Evolutionary conservation across 2,113 vertebrate genomes (phyloP).

Genomic region (Hippoglossus stenolepis): DNA sequence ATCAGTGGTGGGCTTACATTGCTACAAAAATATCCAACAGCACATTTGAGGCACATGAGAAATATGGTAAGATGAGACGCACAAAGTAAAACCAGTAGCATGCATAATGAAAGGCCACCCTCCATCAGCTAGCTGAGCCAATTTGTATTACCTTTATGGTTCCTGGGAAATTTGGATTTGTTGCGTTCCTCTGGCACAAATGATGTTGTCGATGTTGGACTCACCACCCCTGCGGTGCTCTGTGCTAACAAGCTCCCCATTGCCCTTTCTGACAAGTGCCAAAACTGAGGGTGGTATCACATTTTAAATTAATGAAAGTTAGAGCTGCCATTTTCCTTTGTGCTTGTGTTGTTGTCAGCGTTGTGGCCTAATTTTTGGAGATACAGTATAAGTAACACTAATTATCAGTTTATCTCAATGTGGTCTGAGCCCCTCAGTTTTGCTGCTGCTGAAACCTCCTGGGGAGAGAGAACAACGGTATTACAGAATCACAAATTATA

Average conservation of each 20-base stretch:
- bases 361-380: slow-evolving; percentile 1
- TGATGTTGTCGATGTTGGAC: slow-evolving; percentile 35
- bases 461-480: background rate
- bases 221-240: slow-evolving; percentile 16
- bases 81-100: background rate
- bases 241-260: slow-evolving; percentile 60
- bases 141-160: slow-evolving; percentile 39
- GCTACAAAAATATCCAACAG: background rate
- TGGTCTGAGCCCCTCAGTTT: slow-evolving; percentile 6
- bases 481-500: background rate
- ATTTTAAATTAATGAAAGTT: slow-evolving; percentile 32
- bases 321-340: slow-evolving; percentile 7
- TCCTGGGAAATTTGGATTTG: slow-evolving; percentile 32
- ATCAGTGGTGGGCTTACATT: background rate
- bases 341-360: background rate
- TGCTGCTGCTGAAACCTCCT: slow-evolving; percentile 4
- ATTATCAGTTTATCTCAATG: slow-evolving; percentile 40
- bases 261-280: slow-evolving; percentile 47
- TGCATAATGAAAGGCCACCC: background rate
- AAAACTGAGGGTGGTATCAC: slow-evolving; percentile 32
- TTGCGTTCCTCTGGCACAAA: slow-evolving; percentile 35
- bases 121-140: slow-evolving; percentile 15
- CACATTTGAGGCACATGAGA: background rate
- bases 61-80: background rate
- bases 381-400: slow-evolving; percentile 27